Conservation (phyloP, 2,113 vertebrate species). For the Campylomormyrus numenius region DNA sequence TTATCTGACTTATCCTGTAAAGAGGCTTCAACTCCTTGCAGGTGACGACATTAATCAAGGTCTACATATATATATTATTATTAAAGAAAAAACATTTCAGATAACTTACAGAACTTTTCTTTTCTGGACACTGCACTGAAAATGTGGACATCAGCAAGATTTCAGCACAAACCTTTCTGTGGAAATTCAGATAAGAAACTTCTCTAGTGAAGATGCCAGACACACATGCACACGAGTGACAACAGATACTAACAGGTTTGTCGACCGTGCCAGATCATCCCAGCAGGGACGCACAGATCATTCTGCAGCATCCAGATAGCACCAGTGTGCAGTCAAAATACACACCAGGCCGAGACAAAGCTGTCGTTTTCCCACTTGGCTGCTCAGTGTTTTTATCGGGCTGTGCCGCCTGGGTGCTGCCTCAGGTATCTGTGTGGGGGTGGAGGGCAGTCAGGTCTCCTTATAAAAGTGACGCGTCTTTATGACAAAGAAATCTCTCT, state of each 20-base stretch:
- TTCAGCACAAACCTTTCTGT: not conserved
- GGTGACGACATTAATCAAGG: not conserved
- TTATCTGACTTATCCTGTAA: not conserved
- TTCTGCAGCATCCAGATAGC: not conserved
- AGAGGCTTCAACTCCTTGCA: not conserved
- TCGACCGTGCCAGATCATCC: not conserved
- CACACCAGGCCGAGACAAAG: not conserved
- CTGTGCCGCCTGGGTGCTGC: not conserved
- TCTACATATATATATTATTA: not conserved
- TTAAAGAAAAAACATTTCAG: not conserved
- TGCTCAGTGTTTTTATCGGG: not conserved
- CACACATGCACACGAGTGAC: not conserved
- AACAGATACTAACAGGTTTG: not conserved
- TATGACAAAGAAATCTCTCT: not conserved
- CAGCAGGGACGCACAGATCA: not conserved
- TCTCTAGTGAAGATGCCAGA: not conserved
- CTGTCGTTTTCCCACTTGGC: not conserved
- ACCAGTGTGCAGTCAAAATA: conserved; percentile 16
- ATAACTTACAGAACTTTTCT: not conserved
- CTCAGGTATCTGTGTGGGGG: not conserved
- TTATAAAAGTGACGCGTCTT: not conserved
- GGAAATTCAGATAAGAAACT: not conserved
- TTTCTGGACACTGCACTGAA: not conserved
- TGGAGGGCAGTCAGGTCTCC: not conserved
- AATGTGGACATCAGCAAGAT: not conserved